Evolutionary conservation across 2,797 vertebrate species (phyloP), one percentile per base, ranked within the genome.

Genomic region (Cygnus olor): DNA sequence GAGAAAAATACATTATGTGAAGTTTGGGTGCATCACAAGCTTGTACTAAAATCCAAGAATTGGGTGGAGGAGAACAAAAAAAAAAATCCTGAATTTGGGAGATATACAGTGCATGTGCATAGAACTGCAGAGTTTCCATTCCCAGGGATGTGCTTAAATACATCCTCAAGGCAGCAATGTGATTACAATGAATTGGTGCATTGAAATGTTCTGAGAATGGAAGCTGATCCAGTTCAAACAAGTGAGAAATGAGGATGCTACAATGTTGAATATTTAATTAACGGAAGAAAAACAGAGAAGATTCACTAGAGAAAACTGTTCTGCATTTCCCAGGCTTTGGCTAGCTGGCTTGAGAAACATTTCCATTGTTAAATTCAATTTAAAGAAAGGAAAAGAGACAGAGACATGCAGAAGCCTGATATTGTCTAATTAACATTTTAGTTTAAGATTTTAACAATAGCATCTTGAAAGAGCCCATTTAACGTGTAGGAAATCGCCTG

Each of bases 221-320:
- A 95, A 93, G 79, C 61, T 92, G 90, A 97, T 96, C 83, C 88
- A 86, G 87, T 95, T 96, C 90, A 97, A 97, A 97, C 95, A 97
- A 95, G 79, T 51, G 92, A 96, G 89, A 96, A 97, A 96, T 91
- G 60, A 95, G 85, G 51, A 96, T 88, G 91, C 84, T 94, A 93
- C 92, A 93, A 83, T 73, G 80, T 91, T 27, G 79, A 94, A 80
- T 89, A 95, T 88, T 96, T 96, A 96, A 97, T 96, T 97, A 97
- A 94, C 0, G 1, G 80, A 96, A 97, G 91, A 89, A 95, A 96
- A 97, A 76, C 90, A 97, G 57, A 89, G 68, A 72, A 94, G 63
- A 88, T 80, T 82, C 96, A 69, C 93, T 70, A 57, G 95, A 93
- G 95, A 94, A 40, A 91, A 86, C 85, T 61, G 36, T 56, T 94